These are phyloP conservation scores for Vimba vimba DNA, from an alignment of 2,113 vertebrate genomes.

Conservation along the genomic window DNA sequence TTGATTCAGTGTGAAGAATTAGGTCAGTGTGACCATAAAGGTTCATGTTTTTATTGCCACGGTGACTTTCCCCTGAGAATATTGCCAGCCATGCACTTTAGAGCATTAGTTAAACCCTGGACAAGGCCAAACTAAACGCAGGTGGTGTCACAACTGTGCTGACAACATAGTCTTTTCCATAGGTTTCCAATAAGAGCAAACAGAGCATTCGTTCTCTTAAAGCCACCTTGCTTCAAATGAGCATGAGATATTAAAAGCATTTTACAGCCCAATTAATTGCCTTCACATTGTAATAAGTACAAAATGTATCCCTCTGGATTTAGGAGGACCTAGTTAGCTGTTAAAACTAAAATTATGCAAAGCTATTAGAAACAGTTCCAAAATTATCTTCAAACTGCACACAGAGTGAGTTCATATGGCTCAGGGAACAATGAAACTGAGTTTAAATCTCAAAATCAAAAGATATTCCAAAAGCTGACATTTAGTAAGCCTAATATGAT, in stretches of 20 bases:
- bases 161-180: conserved; percentile 41
- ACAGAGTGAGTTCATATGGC: neutral
- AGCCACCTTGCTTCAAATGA: conserved; percentile 19
- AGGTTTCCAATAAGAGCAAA: neutral
- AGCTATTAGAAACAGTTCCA: conserved; percentile 35
- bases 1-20: conserved; percentile 11
- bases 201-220: neutral
- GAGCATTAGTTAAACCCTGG: conserved; percentile 49
- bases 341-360: conserved; percentile 43
- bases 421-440: conserved; percentile 4
- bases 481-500: conserved; percentile 6
- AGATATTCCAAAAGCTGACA: neutral
- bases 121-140: conserved; percentile 34
- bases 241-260: conserved; percentile 43
- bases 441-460: conserved; percentile 25
- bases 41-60: conserved; percentile 32
- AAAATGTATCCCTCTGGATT: conserved; percentile 43
- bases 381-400: conserved; percentile 37
- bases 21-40: conserved; percentile 43
- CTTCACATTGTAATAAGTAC: conserved; percentile 39
- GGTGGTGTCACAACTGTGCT: conserved; percentile 39
- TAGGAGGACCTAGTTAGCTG: conserved; percentile 39
- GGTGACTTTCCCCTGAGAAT: conserved; percentile 47
- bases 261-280: conserved; percentile 45
- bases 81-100: conserved; percentile 49